phyloP scores from a whole-genome alignment of 2,797 vertebrate species.

The Pipistrellus nathusii region DNA sequence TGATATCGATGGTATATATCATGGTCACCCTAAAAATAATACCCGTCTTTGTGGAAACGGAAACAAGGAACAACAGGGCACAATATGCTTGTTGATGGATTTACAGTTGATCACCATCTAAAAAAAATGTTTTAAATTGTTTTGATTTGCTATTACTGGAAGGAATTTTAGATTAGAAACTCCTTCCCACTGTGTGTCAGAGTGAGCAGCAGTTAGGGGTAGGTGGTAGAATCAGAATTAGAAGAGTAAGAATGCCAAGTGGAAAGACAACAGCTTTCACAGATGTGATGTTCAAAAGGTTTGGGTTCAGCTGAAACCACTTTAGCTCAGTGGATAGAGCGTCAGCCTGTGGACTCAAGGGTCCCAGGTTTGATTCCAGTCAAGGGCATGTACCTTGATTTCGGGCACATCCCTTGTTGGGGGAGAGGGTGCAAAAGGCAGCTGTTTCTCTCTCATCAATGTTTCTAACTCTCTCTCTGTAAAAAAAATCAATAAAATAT shows the following conservation, averaged over 20 bases:
- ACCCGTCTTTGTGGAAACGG: not conserved
- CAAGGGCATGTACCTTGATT: too few relatives aligned
- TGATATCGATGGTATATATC: not conserved
- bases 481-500: too few relatives aligned
- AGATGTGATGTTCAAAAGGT: not conserved
- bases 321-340: too few relatives aligned
- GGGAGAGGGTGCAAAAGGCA: too few relatives aligned
- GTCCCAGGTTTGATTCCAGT: too few relatives aligned
- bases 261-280: slow-evolving; percentile 6
- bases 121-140: not conserved
- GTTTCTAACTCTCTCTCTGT: too few relatives aligned
- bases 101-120: not conserved
- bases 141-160: not conserved
- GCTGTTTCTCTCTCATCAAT: too few relatives aligned
- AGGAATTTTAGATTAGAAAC: slow-evolving; percentile 1
- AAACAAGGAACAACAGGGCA: not conserved
- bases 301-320: not conserved
- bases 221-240: not conserved
- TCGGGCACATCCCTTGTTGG: too few relatives aligned
- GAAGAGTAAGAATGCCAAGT: not conserved
- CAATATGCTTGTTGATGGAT: not conserved
- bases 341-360: too few relatives aligned
- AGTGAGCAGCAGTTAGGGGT: not conserved
- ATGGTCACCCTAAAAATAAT: not conserved
- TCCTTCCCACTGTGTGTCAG: not conserved